These are phyloP conservation scores for Leptatherina wallacei DNA, from an alignment of 2,797 vertebrate species.

Conservation along the genomic window DNA sequence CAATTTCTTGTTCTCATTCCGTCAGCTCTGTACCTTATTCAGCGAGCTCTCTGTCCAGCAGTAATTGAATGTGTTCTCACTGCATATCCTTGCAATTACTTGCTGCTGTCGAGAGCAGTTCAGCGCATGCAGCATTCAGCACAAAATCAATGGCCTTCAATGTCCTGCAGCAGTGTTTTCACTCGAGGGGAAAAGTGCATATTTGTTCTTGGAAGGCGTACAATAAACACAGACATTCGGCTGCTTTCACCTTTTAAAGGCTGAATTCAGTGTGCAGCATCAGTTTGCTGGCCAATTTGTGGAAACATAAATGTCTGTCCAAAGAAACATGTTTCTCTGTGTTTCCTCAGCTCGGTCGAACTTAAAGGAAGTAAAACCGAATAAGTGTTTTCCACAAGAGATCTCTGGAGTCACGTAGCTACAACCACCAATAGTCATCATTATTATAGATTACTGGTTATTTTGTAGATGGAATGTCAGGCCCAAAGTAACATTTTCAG, in stretches of 20 bases:
- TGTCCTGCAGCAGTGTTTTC: constrained; percentile 31
- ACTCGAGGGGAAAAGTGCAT: constrained; percentile 22
- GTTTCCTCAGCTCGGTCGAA: constrained; percentile 9
- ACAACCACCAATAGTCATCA: not conserved
- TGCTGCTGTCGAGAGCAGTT: constrained; percentile 50
- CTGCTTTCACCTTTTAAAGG: constrained; percentile 16
- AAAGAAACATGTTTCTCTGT: constrained; percentile 24
- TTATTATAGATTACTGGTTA: not conserved
- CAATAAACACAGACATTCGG: constrained; percentile 49
- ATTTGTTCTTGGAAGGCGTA: constrained; percentile 36
- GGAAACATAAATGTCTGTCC: constrained; percentile 36
- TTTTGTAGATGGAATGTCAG: not conserved
- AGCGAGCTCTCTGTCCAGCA: constrained; percentile 51
- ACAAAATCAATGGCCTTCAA: constrained; percentile 51
- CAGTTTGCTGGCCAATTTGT: not conserved
- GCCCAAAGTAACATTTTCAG: not conserved
- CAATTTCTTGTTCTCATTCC: constrained; percentile 7
- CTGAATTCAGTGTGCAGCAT: not conserved
- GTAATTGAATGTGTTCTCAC: constrained; percentile 67
- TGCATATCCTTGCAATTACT: constrained; percentile 54
- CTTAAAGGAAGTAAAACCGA: not conserved
- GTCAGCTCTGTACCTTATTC: constrained; percentile 32
- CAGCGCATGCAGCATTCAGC: constrained; percentile 51
- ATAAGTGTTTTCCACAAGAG: too few species aligned
- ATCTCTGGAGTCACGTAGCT: too few species aligned